A percentile compares a stretch with the other conserved stretches of the same genome.
Evolutionary conservation across 2,888 invertebrate genomes (phyloP).

Genomic region (Polydrusus cervinus): DNA sequence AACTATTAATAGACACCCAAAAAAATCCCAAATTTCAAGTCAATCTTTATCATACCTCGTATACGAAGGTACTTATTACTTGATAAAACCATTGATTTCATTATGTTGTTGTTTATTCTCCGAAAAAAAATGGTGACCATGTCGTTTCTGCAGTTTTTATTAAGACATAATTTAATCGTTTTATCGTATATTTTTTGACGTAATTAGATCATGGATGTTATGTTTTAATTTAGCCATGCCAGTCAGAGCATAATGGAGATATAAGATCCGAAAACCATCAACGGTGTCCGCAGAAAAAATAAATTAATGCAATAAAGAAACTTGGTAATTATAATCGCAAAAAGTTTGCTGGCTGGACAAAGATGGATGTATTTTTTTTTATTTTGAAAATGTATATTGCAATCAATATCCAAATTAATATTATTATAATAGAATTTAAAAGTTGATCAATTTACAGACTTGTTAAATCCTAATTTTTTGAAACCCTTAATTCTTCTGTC

Average conservation of each 20-base stretch:
- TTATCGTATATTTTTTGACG: conserved; percentile 45
- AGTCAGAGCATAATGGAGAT: conserved; percentile 38
- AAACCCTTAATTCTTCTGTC: no score
- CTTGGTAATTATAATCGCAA: conserved; percentile 52
- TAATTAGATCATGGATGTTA: conserved; percentile 53
- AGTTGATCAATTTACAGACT: no score
- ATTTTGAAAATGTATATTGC: background rate
- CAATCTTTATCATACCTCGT: conserved; percentile 5
- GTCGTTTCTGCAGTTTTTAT: conserved; percentile 36
- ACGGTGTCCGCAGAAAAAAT: conserved; percentile 38
- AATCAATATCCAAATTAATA: background rate
- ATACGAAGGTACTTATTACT: background rate
- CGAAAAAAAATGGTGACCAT: conserved; percentile 21
- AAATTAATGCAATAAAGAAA: conserved; percentile 48
- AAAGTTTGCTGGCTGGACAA: conserved; percentile 37
- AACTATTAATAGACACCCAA: no score
- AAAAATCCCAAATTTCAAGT: no score
- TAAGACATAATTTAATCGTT: conserved; percentile 49
- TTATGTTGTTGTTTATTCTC: background rate
- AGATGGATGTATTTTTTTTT: background rate
- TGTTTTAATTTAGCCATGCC: conserved; percentile 45
- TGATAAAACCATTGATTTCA: background rate
- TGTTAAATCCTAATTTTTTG: no score
- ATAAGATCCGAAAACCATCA: conserved; percentile 43
- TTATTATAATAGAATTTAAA: no score